phyloP scores from a whole-genome alignment of 2,113 vertebrate genomes.

The Polypterus senegalus region DNA sequence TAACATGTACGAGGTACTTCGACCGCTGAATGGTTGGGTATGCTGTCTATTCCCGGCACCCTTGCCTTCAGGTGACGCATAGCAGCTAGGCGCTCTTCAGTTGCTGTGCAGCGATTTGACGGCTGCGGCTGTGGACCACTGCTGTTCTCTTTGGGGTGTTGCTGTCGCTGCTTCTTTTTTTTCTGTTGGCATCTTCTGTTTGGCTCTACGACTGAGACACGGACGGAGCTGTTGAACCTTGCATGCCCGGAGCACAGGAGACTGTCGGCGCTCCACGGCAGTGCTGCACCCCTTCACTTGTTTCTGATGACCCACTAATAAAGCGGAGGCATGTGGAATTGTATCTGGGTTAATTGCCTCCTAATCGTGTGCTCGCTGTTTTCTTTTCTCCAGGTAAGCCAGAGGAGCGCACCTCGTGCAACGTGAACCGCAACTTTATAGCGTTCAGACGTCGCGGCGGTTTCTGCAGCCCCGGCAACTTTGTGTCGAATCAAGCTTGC shows the following conservation, averaged over 20 bases:
- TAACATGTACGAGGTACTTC: constrained; percentile 17
- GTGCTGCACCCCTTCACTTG: constrained; percentile 30
- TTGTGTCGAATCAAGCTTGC: too few species aligned
- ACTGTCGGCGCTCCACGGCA: constrained; percentile 47
- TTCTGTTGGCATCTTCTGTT: constrained; percentile 28
- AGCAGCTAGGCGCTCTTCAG: constrained; percentile 30
- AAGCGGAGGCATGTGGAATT: constrained; percentile 52
- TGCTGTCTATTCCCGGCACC: constrained; percentile 27
- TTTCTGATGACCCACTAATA: constrained; percentile 35
- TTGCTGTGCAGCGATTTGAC: constrained; percentile 52
- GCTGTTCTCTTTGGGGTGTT: constrained; percentile 11
- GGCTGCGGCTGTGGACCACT: constrained; percentile 39
- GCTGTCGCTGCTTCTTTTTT: too few species aligned
- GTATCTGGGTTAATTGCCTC: constrained; percentile 33
- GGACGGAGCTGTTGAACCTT: constrained; percentile 36
- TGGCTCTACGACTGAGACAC: constrained; percentile 1
- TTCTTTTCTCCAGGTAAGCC: constrained; percentile 44
- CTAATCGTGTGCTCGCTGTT: constrained; percentile 36
- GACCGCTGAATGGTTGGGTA: constrained; percentile 28
- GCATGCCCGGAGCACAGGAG: constrained; percentile 51
- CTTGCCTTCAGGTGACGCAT: constrained; percentile 40
- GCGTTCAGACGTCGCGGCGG: too few species aligned
- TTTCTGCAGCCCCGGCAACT: too few species aligned
- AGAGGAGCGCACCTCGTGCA: too few species aligned
- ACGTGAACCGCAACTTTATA: too few species aligned